phyloP scores from a whole-genome alignment of 2,113 vertebrate species.

The Lepisosteus oculatus region DNA sequence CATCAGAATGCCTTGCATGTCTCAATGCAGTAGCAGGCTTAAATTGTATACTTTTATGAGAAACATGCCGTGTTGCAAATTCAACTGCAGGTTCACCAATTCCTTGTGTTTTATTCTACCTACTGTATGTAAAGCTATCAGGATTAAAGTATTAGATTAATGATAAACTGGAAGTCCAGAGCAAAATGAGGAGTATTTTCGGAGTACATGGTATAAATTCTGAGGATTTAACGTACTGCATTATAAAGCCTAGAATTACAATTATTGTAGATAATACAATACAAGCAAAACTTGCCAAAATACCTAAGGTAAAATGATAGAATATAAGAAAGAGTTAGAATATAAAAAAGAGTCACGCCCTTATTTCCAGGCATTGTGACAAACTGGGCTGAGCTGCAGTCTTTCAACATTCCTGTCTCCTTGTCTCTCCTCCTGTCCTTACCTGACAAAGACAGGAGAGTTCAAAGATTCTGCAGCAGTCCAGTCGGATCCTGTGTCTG shows the following conservation, averaged over 20 bases:
- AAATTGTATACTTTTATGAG: neutral
- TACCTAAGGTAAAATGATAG: constrained; percentile 2
- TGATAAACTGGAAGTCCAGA: neutral
- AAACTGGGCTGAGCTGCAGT: no score
- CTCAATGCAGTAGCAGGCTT: neutral
- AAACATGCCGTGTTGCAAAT: neutral
- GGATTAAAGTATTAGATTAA: neutral
- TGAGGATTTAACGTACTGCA: neutral
- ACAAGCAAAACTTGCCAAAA: constrained; percentile 7
- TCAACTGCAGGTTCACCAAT: neutral
- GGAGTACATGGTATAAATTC: neutral
- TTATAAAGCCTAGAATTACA: constrained; percentile 2
- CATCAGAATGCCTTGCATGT: neutral
- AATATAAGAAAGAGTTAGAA: neutral
- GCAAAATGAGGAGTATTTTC: no score
- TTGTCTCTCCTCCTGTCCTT: neutral
- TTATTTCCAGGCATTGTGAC: neutral
- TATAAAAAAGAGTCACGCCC: neutral
- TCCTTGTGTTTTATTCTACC: neutral
- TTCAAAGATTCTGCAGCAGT: constrained; percentile 16
- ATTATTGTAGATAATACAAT: constrained; percentile 1
- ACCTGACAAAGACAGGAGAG: neutral
- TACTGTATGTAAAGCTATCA: constrained; percentile 2
- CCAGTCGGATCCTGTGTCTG: constrained; percentile 2
- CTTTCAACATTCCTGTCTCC: no score